Evolutionary conservation across 2,888 invertebrate species (phyloP), one percentile per base, ranked within the genome.

Genomic region (Idaea biselata): DNA sequence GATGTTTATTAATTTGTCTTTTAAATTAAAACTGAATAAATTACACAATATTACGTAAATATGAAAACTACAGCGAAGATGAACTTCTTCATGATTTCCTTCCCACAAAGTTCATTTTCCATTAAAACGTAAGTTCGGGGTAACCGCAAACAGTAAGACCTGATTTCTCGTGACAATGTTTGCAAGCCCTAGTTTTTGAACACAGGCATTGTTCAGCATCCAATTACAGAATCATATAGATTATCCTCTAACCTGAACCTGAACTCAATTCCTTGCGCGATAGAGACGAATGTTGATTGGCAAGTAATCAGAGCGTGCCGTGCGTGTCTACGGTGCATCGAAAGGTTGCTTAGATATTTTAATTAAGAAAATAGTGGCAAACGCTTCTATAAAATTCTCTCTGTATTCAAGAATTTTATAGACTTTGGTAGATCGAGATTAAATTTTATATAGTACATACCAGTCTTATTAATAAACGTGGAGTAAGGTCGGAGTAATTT

Each of bases 171-270:
- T 73, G 77, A 73, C 76, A 76, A 76, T 69, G 64, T 76, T 71
- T 68, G 77, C 68, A 68, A 80, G 80, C 71, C 74, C 80, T 78
- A 81, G 76, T 81, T 84, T 78, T 76, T 76, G 73, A 77, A 71
- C 69, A 69, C 70, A 77, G 74, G 73, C 76, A 81, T 79, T 81
- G 78, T 80, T 79, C 73, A 73, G 70, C 68, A 64, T 73, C 63
- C 77, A 80, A 81, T 81, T 81, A 75, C 69, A 56, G 56, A 66
- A 74, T 77, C 77, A 76, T 76, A 75, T 73, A 68, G 61, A 59
- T 60, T 61, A 59, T 62, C 17, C 61, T 33, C 62, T 61, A 57
- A 61, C 16, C 18, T 55, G 59, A 68, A 65, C 60, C 57, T 73
- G 17, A 60, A 67, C 73, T 71, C 60, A 78, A 76, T 69, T 16